phyloP scores from a whole-genome alignment of 2,888 invertebrate genomes.

The Pachycephus smyrnensis region DNA sequence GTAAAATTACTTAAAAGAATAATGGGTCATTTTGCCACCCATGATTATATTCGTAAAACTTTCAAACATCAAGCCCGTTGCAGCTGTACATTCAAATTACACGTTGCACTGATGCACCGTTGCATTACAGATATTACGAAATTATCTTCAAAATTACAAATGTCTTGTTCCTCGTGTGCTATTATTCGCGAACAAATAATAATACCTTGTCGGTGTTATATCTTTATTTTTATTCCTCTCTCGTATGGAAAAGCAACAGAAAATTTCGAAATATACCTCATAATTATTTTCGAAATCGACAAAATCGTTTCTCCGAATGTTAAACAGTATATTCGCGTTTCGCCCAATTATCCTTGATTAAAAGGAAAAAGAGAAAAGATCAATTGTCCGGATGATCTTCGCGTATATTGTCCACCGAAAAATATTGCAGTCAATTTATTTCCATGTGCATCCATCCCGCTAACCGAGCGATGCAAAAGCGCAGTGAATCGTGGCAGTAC shows the following conservation, averaged over 20 bases:
- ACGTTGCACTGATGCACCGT: not conserved
- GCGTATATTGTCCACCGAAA: not conserved
- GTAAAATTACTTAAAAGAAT: not conserved
- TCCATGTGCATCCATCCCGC: not conserved
- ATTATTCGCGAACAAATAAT: not conserved
- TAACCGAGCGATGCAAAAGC: not conserved
- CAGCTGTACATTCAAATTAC: not conserved
- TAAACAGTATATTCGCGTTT: not conserved
- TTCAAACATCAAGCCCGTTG: not conserved
- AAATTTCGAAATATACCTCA: too few species aligned
- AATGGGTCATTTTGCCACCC: not conserved
- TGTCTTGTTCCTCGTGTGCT: not conserved
- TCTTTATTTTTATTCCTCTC: not conserved
- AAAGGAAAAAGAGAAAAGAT: not conserved
- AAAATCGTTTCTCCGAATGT: not conserved
- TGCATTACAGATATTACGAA: not conserved
- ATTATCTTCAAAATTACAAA: not conserved
- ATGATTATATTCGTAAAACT: not conserved
- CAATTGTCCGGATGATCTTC: not conserved
- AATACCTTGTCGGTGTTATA: not conserved
- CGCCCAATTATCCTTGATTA: not conserved
- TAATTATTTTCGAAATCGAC: too few species aligned
- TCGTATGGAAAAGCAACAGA: not conserved
- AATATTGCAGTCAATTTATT: not conserved
- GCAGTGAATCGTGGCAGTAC: not conserved